phyloP scores from a whole-genome alignment of 2,113 vertebrate species.

The Amblyopsis rosae region DNA sequence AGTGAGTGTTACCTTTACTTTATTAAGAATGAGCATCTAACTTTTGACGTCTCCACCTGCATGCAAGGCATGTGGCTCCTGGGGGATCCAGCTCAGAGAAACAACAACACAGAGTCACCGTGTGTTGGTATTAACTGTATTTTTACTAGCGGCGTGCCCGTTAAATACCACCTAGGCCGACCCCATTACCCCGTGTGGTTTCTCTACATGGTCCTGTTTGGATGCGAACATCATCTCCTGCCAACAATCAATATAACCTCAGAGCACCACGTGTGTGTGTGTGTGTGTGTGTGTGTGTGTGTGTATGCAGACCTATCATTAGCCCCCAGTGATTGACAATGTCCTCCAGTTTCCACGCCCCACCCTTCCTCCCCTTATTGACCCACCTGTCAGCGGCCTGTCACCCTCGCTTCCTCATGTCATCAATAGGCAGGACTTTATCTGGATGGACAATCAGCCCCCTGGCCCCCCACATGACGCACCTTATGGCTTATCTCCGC shows the following conservation, averaged over 20 bases:
- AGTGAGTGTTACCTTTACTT: too few species aligned
- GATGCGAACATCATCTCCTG: slow-evolving; percentile 42
- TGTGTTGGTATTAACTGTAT: too few species aligned
- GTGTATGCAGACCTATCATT: slow-evolving; percentile 51
- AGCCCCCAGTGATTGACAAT: slow-evolving; percentile 66
- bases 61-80: not conserved
- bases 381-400: slow-evolving; percentile 64
- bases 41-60: not conserved
- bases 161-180: not conserved
- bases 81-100: not conserved
- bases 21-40: too few species aligned
- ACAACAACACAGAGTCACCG: not conserved
- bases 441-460: slow-evolving; percentile 55
- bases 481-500: slow-evolving; percentile 55
- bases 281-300: slow-evolving; percentile 8
- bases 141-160: not conserved
- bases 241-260: slow-evolving; percentile 48
- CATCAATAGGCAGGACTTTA: slow-evolving; percentile 66
- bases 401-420: slow-evolving; percentile 62
- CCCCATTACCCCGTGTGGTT: not conserved
- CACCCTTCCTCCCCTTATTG: slow-evolving; percentile 62
- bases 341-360: slow-evolving; percentile 41
- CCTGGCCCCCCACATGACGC: slow-evolving; percentile 17
- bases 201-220: slow-evolving; percentile 20
- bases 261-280: slow-evolving; percentile 21